Evolutionary conservation across 2,113 vertebrate species (phyloP), one percentile per base, ranked within the genome.

Genomic region (Henicopernis longicauda): DNA sequence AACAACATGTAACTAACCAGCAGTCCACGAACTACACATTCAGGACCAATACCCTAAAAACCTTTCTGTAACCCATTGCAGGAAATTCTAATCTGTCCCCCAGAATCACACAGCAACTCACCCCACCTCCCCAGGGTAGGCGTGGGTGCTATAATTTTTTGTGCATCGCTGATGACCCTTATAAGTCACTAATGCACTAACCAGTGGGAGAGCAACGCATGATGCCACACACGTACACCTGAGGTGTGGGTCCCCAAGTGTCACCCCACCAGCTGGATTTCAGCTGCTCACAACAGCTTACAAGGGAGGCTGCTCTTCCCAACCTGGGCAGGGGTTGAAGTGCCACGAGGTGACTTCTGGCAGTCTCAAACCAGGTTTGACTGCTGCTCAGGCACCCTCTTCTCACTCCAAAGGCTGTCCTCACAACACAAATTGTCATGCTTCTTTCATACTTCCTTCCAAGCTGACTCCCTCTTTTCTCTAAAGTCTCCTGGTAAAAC

Each of bases 221-320:
- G n/a, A 61, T 32, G 7, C 5, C 22, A 22, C 19, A 61, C 13
- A 42, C 0, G 0, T 5, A 11, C 25, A 63, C 7, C 20, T 42
- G 40, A 65, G 23, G 10, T n/a, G 25, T 44, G 50, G 23, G 13
- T 31, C 6, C 3, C 11, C 10, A 13, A 10, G 29, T 45, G 9
- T n/a, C 47, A 62, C 14, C 16, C 31, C 47, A 59, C 11, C 2
- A 26, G 23, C 11, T 74, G n/a, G 36, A 58, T 16, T 13, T 32
- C 17, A 52, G 16, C 36, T 82, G 17, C 25, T 58, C 15, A 17
- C 3, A 6, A 26, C 6, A 74, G 16, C 25, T 82, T 42, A 31
- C 38, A 58, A 58, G 13, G 15, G 13, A 74, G 3, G 11, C 2
- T 82, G 27, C 29, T 79, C 17, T 85, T 20, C n/a, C 54, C 65